phyloP scores from a whole-genome alignment of 2,113 vertebrate genomes.

The Ramphastos sulfuratus region DNA sequence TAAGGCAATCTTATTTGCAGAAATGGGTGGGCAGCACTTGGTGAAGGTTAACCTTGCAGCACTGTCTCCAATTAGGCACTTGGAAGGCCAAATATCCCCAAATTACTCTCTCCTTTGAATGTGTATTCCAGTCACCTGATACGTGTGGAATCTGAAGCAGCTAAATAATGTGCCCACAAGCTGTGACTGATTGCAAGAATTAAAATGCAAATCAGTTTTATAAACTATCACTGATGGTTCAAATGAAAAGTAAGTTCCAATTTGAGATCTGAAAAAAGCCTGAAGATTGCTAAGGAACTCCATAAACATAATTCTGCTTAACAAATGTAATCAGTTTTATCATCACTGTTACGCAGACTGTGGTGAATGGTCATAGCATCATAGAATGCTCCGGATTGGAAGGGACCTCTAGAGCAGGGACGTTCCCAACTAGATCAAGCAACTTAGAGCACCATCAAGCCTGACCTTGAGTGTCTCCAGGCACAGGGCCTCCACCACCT shows the following conservation, averaged over 20 bases:
- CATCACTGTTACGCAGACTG: not conserved
- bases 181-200: not conserved
- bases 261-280: not conserved
- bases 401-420: no score
- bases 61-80: not conserved
- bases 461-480: no score
- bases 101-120: not conserved
- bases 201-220: not conserved
- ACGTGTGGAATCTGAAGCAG: not conserved
- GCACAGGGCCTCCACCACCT: no score
- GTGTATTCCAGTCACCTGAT: not conserved
- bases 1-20: not conserved
- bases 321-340: not conserved
- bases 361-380: not conserved
- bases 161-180: not conserved
- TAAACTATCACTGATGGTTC: not conserved
- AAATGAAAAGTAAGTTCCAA: not conserved
- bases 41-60: not conserved
- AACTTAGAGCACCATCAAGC: no score
- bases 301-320: not conserved
- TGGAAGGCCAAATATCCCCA: not conserved
- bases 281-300: not conserved
- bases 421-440: no score
- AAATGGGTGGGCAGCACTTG: not conserved
- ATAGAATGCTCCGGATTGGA: no score